Base-by-base conservation (phyloP, 2,888 invertebrate genomes). In the Emmelina monodactyla region DNA sequence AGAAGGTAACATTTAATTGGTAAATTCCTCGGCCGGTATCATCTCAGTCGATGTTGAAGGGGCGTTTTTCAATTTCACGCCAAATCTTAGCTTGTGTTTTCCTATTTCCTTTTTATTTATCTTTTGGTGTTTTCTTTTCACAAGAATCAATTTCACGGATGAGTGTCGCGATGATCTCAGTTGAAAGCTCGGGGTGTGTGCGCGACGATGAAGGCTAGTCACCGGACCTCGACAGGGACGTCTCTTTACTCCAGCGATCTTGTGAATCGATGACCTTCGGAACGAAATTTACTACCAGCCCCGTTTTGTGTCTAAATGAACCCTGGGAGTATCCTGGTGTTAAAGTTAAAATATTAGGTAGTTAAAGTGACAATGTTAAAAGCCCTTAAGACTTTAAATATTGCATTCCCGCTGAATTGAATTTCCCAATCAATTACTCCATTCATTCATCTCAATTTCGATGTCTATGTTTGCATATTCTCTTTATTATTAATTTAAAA, bases 51-150 rank as follows among this genome's bases (percentile, higher is more conserved):
- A 50, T 53, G 60, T 59, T 57, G 62, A 63, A 65, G 58, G 70
- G 69, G 64, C 56, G 72, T 65, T 71, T 69, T 76, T 79, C 79
- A 79, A 79, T 79, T 79, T 79, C 78, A 79, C 79, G 79, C 79
- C 79, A 79, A 79, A 79, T 79, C 79, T 79, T 78, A 76, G 73
- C 75, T 72, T 72, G 76, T 79, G 78, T 79, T 79, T 78, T 78
- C 73, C 73, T 79, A 78, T 79, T 79, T 79, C 76, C 75, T 73
- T 79, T 76, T 79, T 78, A 78, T 79, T 79, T 79, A 78, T 79
- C 75, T 76, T 76, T 76, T 68, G 71, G 73, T 76, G 69, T 76
- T 76, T 76, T 73, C 73, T 76, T 76, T 75, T 64, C 69, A 64
- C 66, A 68, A 66, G 76, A 79, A 79, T 79, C 79, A 79, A 79